Percentiles rank a stretch among this genome's conserved stretches.
phyloP scores from a whole-genome alignment of 2,113 vertebrate genomes.

The Percina caprodes region DNA sequence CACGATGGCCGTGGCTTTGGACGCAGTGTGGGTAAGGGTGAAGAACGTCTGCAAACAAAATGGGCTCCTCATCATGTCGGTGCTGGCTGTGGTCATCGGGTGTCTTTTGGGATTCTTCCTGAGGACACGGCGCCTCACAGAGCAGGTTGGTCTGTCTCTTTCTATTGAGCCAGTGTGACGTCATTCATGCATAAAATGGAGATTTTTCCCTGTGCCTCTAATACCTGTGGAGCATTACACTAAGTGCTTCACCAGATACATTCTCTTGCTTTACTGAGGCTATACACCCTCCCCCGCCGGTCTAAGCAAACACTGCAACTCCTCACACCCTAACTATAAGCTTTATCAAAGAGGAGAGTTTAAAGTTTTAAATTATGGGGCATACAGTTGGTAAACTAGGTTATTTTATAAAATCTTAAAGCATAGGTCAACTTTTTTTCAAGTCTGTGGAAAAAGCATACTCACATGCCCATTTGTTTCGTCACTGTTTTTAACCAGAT shows the following conservation, averaged over 20 bases:
- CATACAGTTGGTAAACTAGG: too few relatives aligned
- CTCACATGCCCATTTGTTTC: too few relatives aligned
- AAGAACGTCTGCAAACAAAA: slow-evolving; percentile 94
- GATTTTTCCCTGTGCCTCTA: not conserved
- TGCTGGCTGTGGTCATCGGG: slow-evolving; percentile 93
- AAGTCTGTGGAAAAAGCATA: too few relatives aligned
- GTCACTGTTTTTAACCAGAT: too few relatives aligned
- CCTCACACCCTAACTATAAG: too few relatives aligned
- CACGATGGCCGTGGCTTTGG: slow-evolving; percentile 89
- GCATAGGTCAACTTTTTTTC: too few relatives aligned
- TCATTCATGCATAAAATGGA: slow-evolving; percentile 9
- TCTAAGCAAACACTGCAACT: too few relatives aligned
- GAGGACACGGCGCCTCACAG: slow-evolving; percentile 90
- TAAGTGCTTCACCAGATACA: not conserved
- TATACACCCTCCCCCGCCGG: too few relatives aligned
- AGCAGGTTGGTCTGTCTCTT: slow-evolving; percentile 88
- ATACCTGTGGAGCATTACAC: not conserved
- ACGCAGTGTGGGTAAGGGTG: slow-evolving; percentile 88
- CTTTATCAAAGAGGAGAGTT: too few relatives aligned
- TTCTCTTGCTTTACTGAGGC: not conserved
- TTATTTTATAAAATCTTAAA: too few relatives aligned
- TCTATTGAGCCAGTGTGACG: slow-evolving; percentile 14
- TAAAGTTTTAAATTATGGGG: too few relatives aligned
- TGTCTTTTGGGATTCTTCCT: slow-evolving; percentile 97
- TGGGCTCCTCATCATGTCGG: slow-evolving; percentile 95